Evolutionary conservation across 2,797 vertebrate genomes (phyloP).

Genomic region (Tenualosa ilisha): DNA sequence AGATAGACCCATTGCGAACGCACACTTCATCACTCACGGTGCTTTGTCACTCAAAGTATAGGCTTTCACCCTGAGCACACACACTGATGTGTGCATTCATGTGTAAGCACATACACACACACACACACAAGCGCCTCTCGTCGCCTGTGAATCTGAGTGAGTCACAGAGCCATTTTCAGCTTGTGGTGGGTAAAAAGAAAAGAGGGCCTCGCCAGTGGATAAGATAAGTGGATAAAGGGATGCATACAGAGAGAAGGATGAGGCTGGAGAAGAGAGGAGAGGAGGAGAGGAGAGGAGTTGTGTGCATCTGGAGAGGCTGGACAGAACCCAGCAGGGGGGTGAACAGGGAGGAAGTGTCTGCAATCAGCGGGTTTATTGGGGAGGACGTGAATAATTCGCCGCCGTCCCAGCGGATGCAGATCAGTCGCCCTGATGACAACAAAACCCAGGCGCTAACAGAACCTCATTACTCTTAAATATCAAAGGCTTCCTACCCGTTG

Average conservation of each 20-base stretch:
- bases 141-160: constrained; percentile 13
- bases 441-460: constrained; percentile 31
- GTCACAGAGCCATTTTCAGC: constrained; percentile 23
- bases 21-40: not conserved
- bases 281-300: not conserved
- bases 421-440: constrained; percentile 40
- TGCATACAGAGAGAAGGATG: not conserved
- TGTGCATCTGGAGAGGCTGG: not conserved
- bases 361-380: constrained; percentile 41
- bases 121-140: not conserved
- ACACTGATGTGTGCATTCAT: not conserved
- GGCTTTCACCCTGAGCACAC: not conserved
- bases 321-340: not conserved
- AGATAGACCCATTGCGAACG: not conserved
- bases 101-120: not conserved
- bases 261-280: not conserved
- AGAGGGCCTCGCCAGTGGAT: not conserved
- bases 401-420: constrained; percentile 35
- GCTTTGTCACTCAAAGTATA: not conserved
- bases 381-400: constrained; percentile 44
- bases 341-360: constrained; percentile 23
- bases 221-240: constrained; percentile 24
- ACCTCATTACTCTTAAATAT: constrained; percentile 36
- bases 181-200: not conserved
- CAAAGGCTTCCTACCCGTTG: constrained; percentile 27